Conservation (phyloP, 2,113 vertebrate genomes). For the Deroptyus accipitrinus region DNA sequence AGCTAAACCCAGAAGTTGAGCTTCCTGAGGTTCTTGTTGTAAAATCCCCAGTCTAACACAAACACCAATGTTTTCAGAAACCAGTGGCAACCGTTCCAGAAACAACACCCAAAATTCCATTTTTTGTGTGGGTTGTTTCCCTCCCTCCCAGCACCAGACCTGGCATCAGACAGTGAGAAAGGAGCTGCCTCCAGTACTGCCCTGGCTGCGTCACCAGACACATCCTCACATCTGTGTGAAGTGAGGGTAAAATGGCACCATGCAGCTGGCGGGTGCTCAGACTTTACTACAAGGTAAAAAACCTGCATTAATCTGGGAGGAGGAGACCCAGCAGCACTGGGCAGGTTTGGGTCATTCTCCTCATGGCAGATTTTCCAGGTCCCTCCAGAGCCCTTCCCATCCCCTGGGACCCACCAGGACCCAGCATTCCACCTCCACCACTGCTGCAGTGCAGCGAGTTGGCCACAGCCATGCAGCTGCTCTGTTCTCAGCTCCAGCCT, state of each 20-base stretch:
- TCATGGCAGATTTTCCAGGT: background rate
- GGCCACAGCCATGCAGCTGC: background rate
- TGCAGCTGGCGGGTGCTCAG: background rate
- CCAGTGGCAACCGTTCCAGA: background rate
- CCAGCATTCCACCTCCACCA: background rate
- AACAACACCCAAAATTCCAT: background rate
- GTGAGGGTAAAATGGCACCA: background rate
- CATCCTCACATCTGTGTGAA: background rate
- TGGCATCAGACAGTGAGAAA: background rate
- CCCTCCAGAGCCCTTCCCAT: background rate
- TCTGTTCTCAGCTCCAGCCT: background rate
- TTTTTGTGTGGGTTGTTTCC: background rate
- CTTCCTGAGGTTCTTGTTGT: background rate
- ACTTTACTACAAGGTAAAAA: background rate
- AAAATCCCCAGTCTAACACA: background rate
- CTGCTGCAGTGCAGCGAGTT: accelerated
- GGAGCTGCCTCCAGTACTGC: background rate
- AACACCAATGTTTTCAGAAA: background rate
- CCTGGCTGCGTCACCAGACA: background rate
- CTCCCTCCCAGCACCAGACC: background rate
- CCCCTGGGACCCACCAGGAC: background rate
- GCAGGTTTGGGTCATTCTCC: background rate
- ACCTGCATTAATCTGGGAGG: background rate
- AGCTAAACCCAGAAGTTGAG: background rate
- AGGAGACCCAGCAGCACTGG: background rate